Evolutionary conservation across 2,888 invertebrate genomes (phyloP).

Genomic region (Asteroscopus sphinx): DNA sequence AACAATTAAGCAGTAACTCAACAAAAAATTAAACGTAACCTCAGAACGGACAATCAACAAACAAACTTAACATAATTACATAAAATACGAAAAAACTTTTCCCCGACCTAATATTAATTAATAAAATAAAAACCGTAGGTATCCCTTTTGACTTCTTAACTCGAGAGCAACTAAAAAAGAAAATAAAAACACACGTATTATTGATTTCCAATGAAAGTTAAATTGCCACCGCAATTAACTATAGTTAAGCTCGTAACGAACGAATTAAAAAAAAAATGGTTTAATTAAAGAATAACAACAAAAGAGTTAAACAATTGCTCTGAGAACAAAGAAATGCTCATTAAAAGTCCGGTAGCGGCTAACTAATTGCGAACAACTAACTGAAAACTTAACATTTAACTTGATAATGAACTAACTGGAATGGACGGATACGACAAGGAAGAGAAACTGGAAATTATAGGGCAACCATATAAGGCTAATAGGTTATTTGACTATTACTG

Average conservation of each 20-base stretch:
- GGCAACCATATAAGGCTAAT: no score
- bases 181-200: constrained; percentile 15
- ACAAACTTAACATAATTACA: not conserved
- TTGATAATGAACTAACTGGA: constrained; percentile 58
- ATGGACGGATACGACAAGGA: constrained; percentile 53
- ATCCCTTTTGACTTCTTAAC: not conserved
- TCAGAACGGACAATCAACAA: not conserved
- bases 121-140: not conserved
- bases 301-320: constrained; percentile 67
- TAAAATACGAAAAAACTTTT: not conserved
- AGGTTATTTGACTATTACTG: no score
- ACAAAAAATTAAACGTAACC: no score
- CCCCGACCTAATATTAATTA: no score
- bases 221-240: constrained; percentile 36
- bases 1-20: no score
- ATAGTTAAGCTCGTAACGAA: constrained; percentile 35
- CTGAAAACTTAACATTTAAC: constrained; percentile 74
- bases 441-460: constrained; percentile 33
- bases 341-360: constrained; percentile 70
- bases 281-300: constrained; percentile 63
- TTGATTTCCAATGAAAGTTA: constrained; percentile 35
- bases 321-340: constrained; percentile 74
- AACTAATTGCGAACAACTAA: constrained; percentile 74
- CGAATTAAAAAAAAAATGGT: constrained; percentile 48
- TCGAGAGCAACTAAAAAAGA: constrained; percentile 10